These are phyloP conservation scores for Leptonema lineaticorne DNA, from an alignment of 1,140 invertebrate species.

Conservation along the genomic window DNA sequence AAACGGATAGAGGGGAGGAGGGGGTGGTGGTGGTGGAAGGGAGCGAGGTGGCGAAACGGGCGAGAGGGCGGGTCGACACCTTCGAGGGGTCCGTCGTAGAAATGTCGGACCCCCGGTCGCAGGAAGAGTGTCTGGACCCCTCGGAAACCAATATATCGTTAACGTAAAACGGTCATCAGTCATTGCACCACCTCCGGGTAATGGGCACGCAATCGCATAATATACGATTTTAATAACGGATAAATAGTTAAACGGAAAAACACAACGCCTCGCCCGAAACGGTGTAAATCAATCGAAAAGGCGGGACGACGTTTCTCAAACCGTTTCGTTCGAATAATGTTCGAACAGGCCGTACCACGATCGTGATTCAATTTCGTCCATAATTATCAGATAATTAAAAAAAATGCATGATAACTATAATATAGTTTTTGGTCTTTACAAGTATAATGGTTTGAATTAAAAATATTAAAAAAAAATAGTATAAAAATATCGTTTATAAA, in stretches of 20 bases:
- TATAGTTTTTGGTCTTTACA: too few species aligned
- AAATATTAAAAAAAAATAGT: too few species aligned
- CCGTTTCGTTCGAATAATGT: not conserved
- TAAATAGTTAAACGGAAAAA: not conserved
- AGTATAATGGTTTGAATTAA: too few species aligned
- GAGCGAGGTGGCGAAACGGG: not conserved
- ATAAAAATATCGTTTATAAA: too few species aligned
- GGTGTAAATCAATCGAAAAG: too few species aligned
- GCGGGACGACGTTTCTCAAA: too few species aligned
- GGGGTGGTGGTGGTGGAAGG: not conserved
- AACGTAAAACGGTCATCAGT: slow-evolving; percentile 12
- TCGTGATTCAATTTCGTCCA: not conserved
- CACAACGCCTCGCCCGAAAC: not conserved
- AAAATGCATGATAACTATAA: too few species aligned
- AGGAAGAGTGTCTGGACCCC: too few species aligned
- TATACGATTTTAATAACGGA: too few species aligned
- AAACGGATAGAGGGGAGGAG: not conserved
- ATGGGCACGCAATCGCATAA: too few species aligned
- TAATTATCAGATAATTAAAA: too few species aligned
- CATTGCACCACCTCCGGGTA: not conserved
- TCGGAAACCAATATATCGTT: slow-evolving; percentile 5
- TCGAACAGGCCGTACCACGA: not conserved
- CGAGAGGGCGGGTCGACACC: not conserved
- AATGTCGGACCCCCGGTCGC: not conserved
- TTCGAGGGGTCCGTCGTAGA: not conserved